A percentile compares a stretch with the other conserved stretches of the same genome.
phyloP scores from a whole-genome alignment of 2,113 vertebrate genomes.

The Rattus rattus region DNA sequence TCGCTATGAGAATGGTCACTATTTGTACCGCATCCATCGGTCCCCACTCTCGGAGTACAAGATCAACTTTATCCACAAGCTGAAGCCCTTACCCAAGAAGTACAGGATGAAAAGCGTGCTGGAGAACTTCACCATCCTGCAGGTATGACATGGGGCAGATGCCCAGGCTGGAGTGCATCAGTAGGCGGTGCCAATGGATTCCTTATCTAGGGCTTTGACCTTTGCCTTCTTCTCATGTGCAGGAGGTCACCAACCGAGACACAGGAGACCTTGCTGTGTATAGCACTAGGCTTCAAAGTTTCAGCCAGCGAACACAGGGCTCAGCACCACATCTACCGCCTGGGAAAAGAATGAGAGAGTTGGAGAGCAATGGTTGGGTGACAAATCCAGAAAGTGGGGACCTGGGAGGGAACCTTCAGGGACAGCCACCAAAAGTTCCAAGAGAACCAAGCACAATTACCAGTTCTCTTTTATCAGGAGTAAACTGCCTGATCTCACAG shows the following conservation, averaged over 20 bases:
- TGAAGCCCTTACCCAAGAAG: slow-evolving; percentile 97
- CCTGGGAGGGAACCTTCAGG: slow-evolving; percentile 17
- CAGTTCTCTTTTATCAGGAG: slow-evolving; percentile 12
- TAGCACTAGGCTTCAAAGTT: slow-evolving; percentile 96
- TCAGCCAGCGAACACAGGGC: slow-evolving; percentile 95
- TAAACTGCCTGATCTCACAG: slow-evolving; percentile 72
- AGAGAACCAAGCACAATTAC: background rate
- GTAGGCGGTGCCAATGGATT: accelerated
- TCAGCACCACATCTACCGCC: slow-evolving; percentile 97
- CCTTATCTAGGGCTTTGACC: background rate
- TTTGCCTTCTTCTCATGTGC: slow-evolving; percentile 70
- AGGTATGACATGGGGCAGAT: slow-evolving; percentile 84
- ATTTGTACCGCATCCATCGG: too few species aligned
- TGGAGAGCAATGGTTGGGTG: slow-evolving; percentile 51
- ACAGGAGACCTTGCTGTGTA: slow-evolving; percentile 95
- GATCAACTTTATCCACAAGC: slow-evolving; percentile 98
- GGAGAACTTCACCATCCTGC: slow-evolving; percentile 97
- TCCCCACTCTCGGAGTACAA: slow-evolving; percentile 78
- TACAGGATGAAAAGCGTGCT: slow-evolving; percentile 99
- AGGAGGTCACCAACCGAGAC: slow-evolving; percentile 97
- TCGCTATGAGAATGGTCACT: too few species aligned
- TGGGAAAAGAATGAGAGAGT: slow-evolving; percentile 94
- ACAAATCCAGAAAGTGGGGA: slow-evolving; percentile 72
- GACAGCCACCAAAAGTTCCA: slow-evolving; percentile 3
- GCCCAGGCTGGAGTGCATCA: accelerated